Percentiles rank a stretch among this genome's conserved stretches.
phyloP scores from a whole-genome alignment of 1,140 invertebrate species.

The Diorhabda elongata region DNA sequence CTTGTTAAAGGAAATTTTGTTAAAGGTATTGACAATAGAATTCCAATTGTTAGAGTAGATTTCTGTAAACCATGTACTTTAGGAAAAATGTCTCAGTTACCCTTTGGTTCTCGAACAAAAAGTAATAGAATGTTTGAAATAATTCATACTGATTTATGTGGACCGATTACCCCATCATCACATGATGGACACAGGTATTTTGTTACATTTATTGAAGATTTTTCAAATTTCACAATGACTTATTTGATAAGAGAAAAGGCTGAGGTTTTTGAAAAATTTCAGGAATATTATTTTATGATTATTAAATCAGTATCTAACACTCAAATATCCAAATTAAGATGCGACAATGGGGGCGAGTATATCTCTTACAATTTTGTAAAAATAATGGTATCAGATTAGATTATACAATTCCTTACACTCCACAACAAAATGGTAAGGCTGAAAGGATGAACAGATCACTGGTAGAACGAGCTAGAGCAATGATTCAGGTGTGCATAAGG shows the following conservation, averaged over 20 bases:
- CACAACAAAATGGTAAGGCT: slow-evolving; percentile 43
- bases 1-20: too few relatives aligned
- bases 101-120: slow-evolving; percentile 31
- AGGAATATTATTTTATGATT: slow-evolving; percentile 18
- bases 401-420: slow-evolving; percentile 45
- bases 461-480: slow-evolving; percentile 45
- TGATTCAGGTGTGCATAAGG: slow-evolving; percentile 30
- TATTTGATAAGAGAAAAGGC: slow-evolving; percentile 22
- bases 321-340: slow-evolving; percentile 27
- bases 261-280: slow-evolving; percentile 19
- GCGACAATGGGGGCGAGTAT: slow-evolving; percentile 37
- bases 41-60: slow-evolving; percentile 15
- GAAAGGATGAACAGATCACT: slow-evolving; percentile 45
- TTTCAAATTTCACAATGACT: slow-evolving; percentile 20
- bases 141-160: too few relatives aligned
- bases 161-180: slow-evolving; percentile 33
- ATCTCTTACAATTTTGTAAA: slow-evolving; percentile 26
- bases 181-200: slow-evolving; percentile 41
- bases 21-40: slow-evolving; percentile 8
- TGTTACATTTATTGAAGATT: slow-evolving; percentile 38
- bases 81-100: slow-evolving; percentile 31
- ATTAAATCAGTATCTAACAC: slow-evolving; percentile 13
- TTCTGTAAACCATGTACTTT: slow-evolving; percentile 31
- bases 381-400: slow-evolving; percentile 27
- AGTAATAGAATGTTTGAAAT: slow-evolving; percentile 22